Conservation (phyloP, 2,797 vertebrate genomes). For the Melanogrammus aeglefinus region DNA sequence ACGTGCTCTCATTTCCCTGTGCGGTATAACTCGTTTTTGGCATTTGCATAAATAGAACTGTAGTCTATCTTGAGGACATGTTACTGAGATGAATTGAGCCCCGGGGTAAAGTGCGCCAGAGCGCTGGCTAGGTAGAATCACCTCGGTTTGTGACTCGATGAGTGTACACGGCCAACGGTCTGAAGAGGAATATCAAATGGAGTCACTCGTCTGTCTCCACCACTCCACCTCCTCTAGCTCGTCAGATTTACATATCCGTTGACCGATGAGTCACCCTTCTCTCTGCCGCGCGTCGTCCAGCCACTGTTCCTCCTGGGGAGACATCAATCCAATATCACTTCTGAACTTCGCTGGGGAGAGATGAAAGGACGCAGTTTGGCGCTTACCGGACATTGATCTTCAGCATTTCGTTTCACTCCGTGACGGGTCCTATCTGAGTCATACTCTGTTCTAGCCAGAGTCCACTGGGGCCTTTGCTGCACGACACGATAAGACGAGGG, state of each 20-base stretch:
- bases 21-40: neutral
- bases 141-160: slow-evolving; percentile 52
- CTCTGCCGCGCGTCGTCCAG: slow-evolving; percentile 28
- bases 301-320: slow-evolving; percentile 37
- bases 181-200: slow-evolving; percentile 49
- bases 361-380: slow-evolving; percentile 40
- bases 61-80: slow-evolving; percentile 5
- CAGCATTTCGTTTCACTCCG: slow-evolving; percentile 35
- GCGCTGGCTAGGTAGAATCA: slow-evolving; percentile 24
- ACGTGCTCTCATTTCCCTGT: neutral
- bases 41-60: neutral
- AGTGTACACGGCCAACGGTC: slow-evolving; percentile 30
- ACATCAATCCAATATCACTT: slow-evolving; percentile 55
- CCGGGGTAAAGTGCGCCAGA: slow-evolving; percentile 22
- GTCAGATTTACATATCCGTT: slow-evolving; percentile 61
- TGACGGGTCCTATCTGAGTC: slow-evolving; percentile 12
- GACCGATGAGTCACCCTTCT: slow-evolving; percentile 56
- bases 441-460: neutral
- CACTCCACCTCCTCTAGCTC: slow-evolving; percentile 37
- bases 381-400: slow-evolving; percentile 41
- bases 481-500: neutral
- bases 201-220: slow-evolving; percentile 48
- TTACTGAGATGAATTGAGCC: slow-evolving; percentile 22
- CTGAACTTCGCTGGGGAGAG: slow-evolving; percentile 36
- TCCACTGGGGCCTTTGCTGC: neutral